A percentile compares a stretch with the other conserved stretches of the same genome.
These are phyloP conservation scores for Adoxophyes honmai DNA, from an alignment of 1,140 invertebrate genomes.

Conservation along the genomic window DNA sequence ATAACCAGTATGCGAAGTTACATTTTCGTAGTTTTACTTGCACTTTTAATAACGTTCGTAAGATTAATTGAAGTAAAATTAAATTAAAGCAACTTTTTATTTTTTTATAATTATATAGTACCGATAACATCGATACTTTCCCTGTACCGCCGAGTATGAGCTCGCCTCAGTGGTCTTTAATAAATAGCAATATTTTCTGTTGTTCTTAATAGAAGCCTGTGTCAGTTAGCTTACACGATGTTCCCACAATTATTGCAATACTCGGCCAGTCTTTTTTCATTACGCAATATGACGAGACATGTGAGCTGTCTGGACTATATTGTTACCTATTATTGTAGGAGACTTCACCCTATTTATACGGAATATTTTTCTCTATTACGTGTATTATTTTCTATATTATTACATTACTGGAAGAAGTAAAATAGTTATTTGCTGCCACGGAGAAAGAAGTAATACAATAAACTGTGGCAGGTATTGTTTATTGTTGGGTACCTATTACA, in stretches of 20 bases:
- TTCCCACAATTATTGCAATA: constrained; percentile 35
- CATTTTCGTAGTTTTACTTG: constrained; percentile 13
- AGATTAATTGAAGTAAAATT: too few relatives aligned
- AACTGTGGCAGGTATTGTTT: too few relatives aligned
- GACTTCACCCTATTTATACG: neutral
- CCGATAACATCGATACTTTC: too few relatives aligned
- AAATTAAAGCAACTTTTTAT: too few relatives aligned
- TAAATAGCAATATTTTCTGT: constrained; percentile 41
- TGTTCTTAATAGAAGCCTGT: constrained; percentile 27
- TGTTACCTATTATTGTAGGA: constrained; percentile 5
- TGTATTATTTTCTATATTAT: constrained; percentile 2
- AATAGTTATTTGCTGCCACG: too few relatives aligned
- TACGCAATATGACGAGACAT: constrained; percentile 17
- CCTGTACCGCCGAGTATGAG: too few relatives aligned
- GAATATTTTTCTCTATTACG: neutral
- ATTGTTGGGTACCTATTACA: too few relatives aligned
- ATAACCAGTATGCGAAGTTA: constrained; percentile 18
- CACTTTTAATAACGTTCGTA: too few relatives aligned
- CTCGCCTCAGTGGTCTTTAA: constrained; percentile 40
- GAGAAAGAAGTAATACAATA: too few relatives aligned
- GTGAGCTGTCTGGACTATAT: constrained; percentile 5
- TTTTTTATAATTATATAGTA: too few relatives aligned
- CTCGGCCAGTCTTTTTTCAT: constrained; percentile 20
- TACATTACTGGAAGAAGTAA: neutral
- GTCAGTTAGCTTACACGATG: constrained; percentile 34